Evolutionary conservation across 2,797 vertebrate species (phyloP).

Genomic region (Danio jaintianensis): DNA sequence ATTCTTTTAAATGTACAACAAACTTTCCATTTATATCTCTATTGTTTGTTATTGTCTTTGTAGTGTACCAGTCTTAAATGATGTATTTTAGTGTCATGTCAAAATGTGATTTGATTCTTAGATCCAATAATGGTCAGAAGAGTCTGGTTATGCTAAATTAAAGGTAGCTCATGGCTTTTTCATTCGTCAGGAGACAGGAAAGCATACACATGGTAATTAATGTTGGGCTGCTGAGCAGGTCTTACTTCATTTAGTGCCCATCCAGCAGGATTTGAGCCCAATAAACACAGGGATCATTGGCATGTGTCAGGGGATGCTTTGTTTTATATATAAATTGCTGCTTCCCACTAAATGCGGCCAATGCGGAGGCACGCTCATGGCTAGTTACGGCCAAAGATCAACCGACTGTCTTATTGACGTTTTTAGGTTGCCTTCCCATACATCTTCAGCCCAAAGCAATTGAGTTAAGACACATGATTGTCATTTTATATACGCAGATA

Average conservation of each 20-base stretch:
- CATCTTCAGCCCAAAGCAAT: slow-evolving; percentile 33
- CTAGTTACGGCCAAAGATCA: slow-evolving; percentile 35
- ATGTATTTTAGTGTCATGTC: background rate
- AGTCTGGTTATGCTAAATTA: background rate
- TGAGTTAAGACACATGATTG: slow-evolving; percentile 32
- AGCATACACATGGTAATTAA: slow-evolving; percentile 46
- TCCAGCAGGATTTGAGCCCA: slow-evolving; percentile 32
- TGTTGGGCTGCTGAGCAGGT: slow-evolving; percentile 8
- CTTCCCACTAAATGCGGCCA: background rate
- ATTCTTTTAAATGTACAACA: too few species aligned
- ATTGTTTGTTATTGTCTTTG: too few species aligned
- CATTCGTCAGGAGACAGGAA: slow-evolving; percentile 18
- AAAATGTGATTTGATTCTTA: background rate
- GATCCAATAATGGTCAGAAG: background rate
- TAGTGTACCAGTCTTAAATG: background rate
- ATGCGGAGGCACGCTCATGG: slow-evolving; percentile 40
- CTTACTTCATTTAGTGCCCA: slow-evolving; percentile 39
- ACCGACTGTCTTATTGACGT: slow-evolving; percentile 42
- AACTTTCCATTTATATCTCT: too few species aligned
- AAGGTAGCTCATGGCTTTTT: slow-evolving; percentile 9
- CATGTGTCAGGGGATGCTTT: slow-evolving; percentile 44
- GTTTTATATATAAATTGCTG: slow-evolving; percentile 40
- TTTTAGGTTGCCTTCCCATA: slow-evolving; percentile 24
- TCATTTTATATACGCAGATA: slow-evolving; percentile 26
- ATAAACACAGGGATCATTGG: slow-evolving; percentile 42